These are phyloP conservation scores for Dolichopus griseipennis DNA, from an alignment of 2,888 invertebrate species.

Conservation along the genomic window DNA sequence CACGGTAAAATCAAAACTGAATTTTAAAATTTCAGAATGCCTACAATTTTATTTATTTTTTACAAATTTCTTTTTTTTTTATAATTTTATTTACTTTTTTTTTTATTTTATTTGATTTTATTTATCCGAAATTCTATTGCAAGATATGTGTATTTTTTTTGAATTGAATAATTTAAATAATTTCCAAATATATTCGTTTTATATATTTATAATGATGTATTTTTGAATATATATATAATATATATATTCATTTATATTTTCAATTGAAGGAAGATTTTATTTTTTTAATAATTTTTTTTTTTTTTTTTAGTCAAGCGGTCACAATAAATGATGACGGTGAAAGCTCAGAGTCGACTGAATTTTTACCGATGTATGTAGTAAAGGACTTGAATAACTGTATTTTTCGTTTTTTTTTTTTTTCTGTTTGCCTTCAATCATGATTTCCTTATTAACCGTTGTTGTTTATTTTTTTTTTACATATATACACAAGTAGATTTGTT, in stretches of 20 bases:
- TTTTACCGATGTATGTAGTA: background rate
- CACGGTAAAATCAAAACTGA: no score
- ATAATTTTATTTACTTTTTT: no score
- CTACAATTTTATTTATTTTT: no score
- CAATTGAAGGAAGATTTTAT: no score
- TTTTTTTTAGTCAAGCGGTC: background rate
- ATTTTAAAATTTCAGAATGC: no score
- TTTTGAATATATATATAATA: no score
- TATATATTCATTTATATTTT: background rate
- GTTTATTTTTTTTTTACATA: background rate
- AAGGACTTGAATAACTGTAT: background rate
- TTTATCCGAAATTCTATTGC: no score
- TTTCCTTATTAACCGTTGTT: background rate
- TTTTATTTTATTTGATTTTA: no score
- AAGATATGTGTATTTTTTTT: background rate
- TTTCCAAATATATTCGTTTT: no score
- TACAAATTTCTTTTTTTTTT: no score
- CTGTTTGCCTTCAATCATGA: background rate
- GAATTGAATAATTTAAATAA: no score
- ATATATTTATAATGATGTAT: no score
- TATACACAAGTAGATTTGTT: background rate
- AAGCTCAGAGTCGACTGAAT: conserved; percentile 10
- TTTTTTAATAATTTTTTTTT: background rate
- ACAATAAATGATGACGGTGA: conserved; percentile 9
- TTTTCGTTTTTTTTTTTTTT: background rate